These are phyloP conservation scores for Thymelicus sylvestris DNA, from an alignment of 2,888 invertebrate species.

Conservation along the genomic window DNA sequence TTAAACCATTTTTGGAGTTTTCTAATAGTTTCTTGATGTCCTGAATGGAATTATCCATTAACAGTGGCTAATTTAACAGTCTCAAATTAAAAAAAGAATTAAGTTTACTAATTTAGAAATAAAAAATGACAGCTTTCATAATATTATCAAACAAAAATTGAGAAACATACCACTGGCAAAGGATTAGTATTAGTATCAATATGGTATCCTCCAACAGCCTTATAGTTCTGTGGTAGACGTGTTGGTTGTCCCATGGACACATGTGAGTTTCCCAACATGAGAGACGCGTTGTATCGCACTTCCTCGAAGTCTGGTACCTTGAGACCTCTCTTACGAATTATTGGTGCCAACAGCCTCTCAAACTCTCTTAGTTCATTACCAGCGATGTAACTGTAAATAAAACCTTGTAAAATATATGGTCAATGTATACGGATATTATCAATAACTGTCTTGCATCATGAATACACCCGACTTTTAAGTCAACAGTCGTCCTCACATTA, in stretches of 20 bases:
- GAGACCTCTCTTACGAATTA: slow-evolving; percentile 47
- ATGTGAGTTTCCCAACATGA: slow-evolving; percentile 58
- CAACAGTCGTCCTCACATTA: too few relatives aligned
- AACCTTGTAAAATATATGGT: neutral
- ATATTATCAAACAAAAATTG: neutral
- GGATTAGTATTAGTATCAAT: slow-evolving; percentile 41
- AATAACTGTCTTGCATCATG: too few relatives aligned
- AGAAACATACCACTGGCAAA: slow-evolving; percentile 51
- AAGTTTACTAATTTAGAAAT: too few relatives aligned
- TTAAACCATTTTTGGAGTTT: slow-evolving; percentile 59
- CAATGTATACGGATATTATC: too few relatives aligned
- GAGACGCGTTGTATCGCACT: slow-evolving; percentile 48
- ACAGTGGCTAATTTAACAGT: too few relatives aligned
- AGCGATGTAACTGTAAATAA: slow-evolving; percentile 42
- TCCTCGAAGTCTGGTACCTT: slow-evolving; percentile 48
- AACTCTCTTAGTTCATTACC: slow-evolving; percentile 42
- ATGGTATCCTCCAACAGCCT: slow-evolving; percentile 57
- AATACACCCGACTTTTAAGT: too few relatives aligned
- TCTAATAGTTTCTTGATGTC: slow-evolving; percentile 61
- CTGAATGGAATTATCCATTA: slow-evolving; percentile 43
- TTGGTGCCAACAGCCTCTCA: slow-evolving; percentile 47
- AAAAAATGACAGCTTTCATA: too few relatives aligned
- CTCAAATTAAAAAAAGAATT: too few relatives aligned
- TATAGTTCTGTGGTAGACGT: slow-evolving; percentile 55
- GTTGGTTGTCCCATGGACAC: slow-evolving; percentile 50